These are phyloP conservation scores for Ctenosaura bakeri DNA, from an alignment of 2,797 vertebrate species.

Conservation along the genomic window DNA sequence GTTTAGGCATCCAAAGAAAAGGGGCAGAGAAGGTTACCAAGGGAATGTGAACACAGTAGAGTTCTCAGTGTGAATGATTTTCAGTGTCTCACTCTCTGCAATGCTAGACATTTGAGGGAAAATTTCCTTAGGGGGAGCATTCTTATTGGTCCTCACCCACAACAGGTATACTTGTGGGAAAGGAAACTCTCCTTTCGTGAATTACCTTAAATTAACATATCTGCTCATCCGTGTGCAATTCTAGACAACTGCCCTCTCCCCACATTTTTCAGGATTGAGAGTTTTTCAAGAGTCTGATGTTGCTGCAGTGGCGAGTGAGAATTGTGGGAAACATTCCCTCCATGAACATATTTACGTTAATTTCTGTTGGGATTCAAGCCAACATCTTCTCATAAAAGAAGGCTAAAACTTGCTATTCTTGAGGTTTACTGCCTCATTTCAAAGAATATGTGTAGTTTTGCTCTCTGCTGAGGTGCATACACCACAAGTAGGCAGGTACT, in stretches of 20 bases:
- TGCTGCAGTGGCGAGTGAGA: background rate
- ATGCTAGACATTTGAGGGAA: too few species aligned
- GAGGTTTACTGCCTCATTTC: constrained; percentile 26
- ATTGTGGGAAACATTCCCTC: background rate
- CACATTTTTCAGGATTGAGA: background rate
- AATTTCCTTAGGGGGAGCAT: too few species aligned
- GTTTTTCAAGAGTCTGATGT: background rate
- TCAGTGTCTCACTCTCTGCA: too few species aligned
- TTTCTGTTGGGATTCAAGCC: background rate
- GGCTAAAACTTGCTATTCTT: background rate
- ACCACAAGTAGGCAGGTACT: constrained; percentile 22
- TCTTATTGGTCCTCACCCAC: too few species aligned
- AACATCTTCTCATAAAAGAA: background rate
- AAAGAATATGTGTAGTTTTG: constrained; percentile 38
- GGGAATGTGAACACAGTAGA: too few species aligned
- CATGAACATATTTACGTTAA: background rate
- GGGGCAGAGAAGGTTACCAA: too few species aligned
- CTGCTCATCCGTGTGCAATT: background rate
- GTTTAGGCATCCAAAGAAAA: too few species aligned
- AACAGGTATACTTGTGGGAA: background rate
- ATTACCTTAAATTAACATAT: background rate
- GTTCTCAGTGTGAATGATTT: too few species aligned
- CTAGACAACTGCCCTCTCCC: background rate
- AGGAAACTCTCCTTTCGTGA: background rate
- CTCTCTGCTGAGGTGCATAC: background rate